Conservation (phyloP, 2,888 invertebrate genomes). For the Craniophora ligustri region DNA sequence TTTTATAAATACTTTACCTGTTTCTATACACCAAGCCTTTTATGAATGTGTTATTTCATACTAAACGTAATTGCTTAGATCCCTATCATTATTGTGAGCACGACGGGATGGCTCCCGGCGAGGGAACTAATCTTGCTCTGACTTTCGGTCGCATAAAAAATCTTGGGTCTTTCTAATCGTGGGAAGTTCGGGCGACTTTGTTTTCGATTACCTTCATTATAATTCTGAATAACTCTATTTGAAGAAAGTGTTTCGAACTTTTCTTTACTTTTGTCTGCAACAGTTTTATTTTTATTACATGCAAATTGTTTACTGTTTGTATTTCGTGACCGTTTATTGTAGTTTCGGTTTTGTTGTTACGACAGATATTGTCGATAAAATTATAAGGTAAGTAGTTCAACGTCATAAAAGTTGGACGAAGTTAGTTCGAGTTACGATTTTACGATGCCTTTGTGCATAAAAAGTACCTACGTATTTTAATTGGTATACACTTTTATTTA, state of each 20-base stretch:
- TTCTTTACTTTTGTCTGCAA: slow-evolving; percentile 32
- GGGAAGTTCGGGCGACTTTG: slow-evolving; percentile 69
- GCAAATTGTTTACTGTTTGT: slow-evolving; percentile 38
- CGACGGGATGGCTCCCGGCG: slow-evolving; percentile 80
- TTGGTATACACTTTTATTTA: slow-evolving; percentile 23
- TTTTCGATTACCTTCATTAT: slow-evolving; percentile 68
- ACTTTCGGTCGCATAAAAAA: slow-evolving; percentile 67
- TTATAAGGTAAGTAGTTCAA: neutral
- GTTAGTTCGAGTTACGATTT: slow-evolving; percentile 6
- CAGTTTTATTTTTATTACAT: slow-evolving; percentile 36
- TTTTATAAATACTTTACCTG: slow-evolving; percentile 65
- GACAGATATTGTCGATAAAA: slow-evolving; percentile 1
- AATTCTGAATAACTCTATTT: slow-evolving; percentile 71
- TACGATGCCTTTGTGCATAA: neutral
- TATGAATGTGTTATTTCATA: slow-evolving; percentile 73
- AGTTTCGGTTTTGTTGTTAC: slow-evolving; percentile 30
- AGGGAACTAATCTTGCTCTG: slow-evolving; percentile 64
- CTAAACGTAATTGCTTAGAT: slow-evolving; percentile 78
- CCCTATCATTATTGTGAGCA: slow-evolving; percentile 80
- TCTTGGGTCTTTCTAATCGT: slow-evolving; percentile 64
- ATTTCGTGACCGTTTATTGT: slow-evolving; percentile 27
- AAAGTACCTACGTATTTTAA: slow-evolving; percentile 9
- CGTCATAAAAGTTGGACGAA: slow-evolving; percentile 5
- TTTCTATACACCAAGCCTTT: slow-evolving; percentile 68
- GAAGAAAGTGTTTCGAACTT: slow-evolving; percentile 44